phyloP scores from a whole-genome alignment of 2,888 invertebrate genomes.

The Orchesellides sinensis region DNA sequence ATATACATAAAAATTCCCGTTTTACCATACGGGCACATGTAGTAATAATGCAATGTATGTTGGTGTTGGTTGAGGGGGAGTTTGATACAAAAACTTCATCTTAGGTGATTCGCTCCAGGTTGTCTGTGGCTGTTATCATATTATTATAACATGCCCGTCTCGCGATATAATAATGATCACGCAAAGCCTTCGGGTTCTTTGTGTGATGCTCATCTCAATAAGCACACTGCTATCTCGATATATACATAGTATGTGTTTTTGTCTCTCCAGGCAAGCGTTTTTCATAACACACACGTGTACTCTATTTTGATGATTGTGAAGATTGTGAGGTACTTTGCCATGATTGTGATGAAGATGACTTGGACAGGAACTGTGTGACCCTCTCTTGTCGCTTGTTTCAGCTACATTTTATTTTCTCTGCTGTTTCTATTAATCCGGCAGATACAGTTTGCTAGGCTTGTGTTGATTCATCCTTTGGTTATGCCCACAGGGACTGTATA shows the following conservation, averaged over 20 bases:
- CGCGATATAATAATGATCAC: constrained; percentile 58
- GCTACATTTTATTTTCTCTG: constrained; percentile 22
- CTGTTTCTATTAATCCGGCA: too few species aligned
- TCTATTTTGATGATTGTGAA: constrained; percentile 29
- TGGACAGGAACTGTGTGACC: constrained; percentile 53
- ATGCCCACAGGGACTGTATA: too few species aligned
- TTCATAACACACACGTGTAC: constrained; percentile 28
- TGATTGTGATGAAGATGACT: constrained; percentile 62
- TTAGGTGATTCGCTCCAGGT: constrained; percentile 54
- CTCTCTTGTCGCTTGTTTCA: constrained; percentile 24
- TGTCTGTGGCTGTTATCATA: constrained; percentile 52
- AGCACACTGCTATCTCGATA: too few species aligned
- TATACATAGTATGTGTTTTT: neutral
- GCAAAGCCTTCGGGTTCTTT: constrained; percentile 28
- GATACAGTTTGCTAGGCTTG: too few species aligned
- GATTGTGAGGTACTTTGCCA: constrained; percentile 22
- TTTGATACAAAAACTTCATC: constrained; percentile 21
- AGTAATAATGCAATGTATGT: too few species aligned
- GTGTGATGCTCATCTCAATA: neutral
- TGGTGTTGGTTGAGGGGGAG: constrained; percentile 16
- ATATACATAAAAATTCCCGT: too few species aligned
- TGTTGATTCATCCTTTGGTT: too few species aligned
- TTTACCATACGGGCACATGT: too few species aligned
- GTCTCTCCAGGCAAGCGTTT: constrained; percentile 33
- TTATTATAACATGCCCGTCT: constrained; percentile 38